These are phyloP conservation scores for Meloe dianella DNA, from an alignment of 2,888 invertebrate species.

Conservation along the genomic window DNA sequence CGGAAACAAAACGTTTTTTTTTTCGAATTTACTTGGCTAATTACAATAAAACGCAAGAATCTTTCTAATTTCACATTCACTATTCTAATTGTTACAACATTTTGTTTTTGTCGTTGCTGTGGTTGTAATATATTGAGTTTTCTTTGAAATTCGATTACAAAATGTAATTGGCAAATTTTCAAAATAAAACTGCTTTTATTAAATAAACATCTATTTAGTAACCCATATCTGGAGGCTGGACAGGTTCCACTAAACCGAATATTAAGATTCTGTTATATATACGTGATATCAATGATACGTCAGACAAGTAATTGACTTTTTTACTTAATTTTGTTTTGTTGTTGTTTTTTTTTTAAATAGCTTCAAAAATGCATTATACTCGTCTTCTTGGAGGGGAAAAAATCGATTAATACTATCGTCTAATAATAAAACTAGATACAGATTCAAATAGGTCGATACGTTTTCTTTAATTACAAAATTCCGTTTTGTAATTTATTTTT, in stretches of 20 bases:
- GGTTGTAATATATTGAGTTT: background rate
- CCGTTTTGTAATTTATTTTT: background rate
- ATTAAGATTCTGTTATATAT: background rate
- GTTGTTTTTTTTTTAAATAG: background rate
- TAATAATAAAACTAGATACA: no score
- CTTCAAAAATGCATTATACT: background rate
- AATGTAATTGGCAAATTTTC: background rate
- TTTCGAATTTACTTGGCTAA: background rate
- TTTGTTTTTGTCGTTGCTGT: background rate
- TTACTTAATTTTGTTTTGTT: background rate
- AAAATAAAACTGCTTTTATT: background rate
- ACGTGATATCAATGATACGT: background rate
- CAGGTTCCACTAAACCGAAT: background rate
- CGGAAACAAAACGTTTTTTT: background rate
- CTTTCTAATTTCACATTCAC: background rate
- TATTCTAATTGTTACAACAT: background rate
- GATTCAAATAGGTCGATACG: no score
- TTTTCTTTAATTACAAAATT: background rate
- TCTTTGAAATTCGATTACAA: background rate
- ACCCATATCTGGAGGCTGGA: slow-evolving; percentile 7
- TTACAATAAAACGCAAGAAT: background rate
- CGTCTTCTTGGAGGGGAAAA: no score
- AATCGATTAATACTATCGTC: no score
- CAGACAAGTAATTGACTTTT: background rate
- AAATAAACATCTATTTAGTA: background rate